Evolutionary conservation across 2,797 vertebrate species (phyloP), one percentile per base, ranked within the genome.

Genomic region (Rhabdophis nuchalis): DNA sequence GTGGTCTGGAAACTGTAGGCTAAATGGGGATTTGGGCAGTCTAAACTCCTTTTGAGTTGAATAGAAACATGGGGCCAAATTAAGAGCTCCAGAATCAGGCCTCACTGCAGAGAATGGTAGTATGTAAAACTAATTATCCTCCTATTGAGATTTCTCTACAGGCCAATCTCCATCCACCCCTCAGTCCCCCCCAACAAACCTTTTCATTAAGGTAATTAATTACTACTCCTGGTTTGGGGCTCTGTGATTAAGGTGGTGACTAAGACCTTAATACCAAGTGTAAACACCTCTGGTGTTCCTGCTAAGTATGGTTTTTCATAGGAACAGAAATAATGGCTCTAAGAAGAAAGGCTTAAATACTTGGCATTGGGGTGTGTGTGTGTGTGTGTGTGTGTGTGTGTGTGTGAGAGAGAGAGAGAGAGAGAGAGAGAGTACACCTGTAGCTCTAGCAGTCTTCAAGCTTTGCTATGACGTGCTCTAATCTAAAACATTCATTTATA

Each of bases 71-170:
- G 94, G 94, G 94, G 93, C 94, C 41, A 86, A 82, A 93, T 72
- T 61, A 58, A 92, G 13, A 90, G 68, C 60, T 36, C 57, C 72
- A 91, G 90, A 77, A 91, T 95, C 95, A 95, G 94, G 92, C 89
- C 85, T 7, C 54, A 0, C 4, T 92, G 91, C 91, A 94, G 93
- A 97, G 96, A 96, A 96, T 95, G 93, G 94, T 52, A 94, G 94
- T 92, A 95, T 95, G 95, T 95, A 95, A 95, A 93, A 95, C 96
- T 97, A 97, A 97, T 97, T 97, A 96, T 94, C 96, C 87, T 77
- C 92, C 96, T 94, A 95, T 61, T 96, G 96, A 96, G 94, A 91
- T 88, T 50, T 85, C 89, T 58, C 82, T 86, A 52, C 85, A 52
- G 53, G 18, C 88, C 61, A 92, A 85, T 58, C 54, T 41, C 46